Conservation (phyloP, 64 coral and sea anemone species). For the Trachythela sp. region DNA sequence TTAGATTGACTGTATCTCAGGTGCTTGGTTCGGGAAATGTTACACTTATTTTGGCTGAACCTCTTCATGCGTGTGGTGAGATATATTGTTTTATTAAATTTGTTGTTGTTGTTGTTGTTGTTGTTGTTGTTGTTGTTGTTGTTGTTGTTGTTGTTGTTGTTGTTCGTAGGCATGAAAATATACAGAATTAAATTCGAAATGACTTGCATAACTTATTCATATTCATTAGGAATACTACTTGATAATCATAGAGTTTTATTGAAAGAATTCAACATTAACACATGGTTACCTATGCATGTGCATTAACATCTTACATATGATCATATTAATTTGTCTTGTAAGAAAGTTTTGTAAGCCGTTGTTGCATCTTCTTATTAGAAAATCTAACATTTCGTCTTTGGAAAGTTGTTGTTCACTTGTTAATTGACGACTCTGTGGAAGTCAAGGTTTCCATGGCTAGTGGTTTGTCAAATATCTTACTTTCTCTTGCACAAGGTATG, state of each 20-base stretch:
- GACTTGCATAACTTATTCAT: no score
- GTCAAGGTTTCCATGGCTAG: not conserved
- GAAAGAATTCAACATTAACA: no score
- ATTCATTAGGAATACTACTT: no score
- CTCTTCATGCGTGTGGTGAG: not conserved
- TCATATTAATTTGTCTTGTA: no score
- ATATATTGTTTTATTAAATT: not conserved
- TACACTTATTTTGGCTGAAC: not conserved
- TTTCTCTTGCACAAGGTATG: not conserved
- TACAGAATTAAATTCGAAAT: no score
- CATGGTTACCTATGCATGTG: no score
- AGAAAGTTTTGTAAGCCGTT: not conserved
- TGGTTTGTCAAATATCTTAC: not conserved
- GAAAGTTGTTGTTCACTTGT: not conserved
- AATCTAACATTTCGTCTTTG: not conserved
- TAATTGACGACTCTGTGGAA: not conserved
- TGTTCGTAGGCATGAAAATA: no score
- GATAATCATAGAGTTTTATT: no score
- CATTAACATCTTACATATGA: no score
- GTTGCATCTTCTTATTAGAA: not conserved
- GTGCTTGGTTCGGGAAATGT: not conserved
- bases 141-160: no score
- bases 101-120: not conserved
- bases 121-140: no score
- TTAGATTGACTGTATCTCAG: not conserved